Conservation (phyloP, 2,113 vertebrate genomes). For the Accipiter virgatus region DNA sequence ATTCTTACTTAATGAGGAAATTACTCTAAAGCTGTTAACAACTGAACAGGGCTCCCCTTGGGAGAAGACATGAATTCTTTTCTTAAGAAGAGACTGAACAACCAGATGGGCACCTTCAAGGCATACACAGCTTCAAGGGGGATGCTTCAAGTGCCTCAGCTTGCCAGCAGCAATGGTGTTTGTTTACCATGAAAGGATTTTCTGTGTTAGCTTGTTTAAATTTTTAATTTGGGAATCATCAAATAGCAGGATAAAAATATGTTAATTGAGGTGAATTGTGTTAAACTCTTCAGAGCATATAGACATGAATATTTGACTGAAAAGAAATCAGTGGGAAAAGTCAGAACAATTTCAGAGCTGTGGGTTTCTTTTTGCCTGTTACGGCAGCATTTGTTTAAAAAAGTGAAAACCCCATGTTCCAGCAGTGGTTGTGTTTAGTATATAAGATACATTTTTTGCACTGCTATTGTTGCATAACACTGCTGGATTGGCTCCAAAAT, state of each 20-base stretch:
- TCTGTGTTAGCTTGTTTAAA: slow-evolving; percentile 55
- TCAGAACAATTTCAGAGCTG: slow-evolving; percentile 7
- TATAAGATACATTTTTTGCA: background rate
- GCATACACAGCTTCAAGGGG: slow-evolving; percentile 32
- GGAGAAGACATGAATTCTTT: slow-evolving; percentile 37
- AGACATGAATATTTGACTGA: slow-evolving; percentile 50
- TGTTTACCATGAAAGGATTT: slow-evolving; percentile 49
- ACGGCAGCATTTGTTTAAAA: background rate
- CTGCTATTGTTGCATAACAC: background rate
- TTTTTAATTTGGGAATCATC: slow-evolving; percentile 58
- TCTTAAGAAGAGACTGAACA: background rate
- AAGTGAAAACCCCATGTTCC: background rate
- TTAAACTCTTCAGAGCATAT: slow-evolving; percentile 30
- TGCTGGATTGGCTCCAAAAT: background rate
- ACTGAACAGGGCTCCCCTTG: background rate
- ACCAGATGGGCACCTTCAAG: slow-evolving; percentile 55
- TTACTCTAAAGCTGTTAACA: slow-evolving; percentile 63
- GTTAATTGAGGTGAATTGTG: slow-evolving; percentile 55
- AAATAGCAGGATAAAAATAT: slow-evolving; percentile 44
- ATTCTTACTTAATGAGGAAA: slow-evolving; percentile 62
- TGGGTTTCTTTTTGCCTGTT: background rate
- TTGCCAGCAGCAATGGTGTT: slow-evolving; percentile 7
- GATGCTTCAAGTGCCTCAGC: background rate
- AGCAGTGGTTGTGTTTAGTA: background rate
- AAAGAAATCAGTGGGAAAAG: slow-evolving; percentile 18